These are phyloP conservation scores for Gallinago stenura DNA, from an alignment of 2,797 vertebrate genomes.

Conservation along the genomic window DNA sequence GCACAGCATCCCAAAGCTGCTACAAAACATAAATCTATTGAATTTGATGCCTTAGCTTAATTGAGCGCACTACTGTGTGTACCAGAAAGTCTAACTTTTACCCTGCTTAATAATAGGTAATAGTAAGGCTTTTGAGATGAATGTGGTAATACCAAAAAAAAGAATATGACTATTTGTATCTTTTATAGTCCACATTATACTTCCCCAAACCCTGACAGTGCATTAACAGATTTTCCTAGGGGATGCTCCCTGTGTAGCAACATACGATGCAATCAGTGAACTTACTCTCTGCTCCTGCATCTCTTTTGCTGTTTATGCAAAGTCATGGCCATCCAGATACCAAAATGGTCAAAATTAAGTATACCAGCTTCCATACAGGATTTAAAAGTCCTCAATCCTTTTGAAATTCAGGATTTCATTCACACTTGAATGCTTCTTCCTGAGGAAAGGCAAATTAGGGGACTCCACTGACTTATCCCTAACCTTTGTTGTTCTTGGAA, in stretches of 20 bases:
- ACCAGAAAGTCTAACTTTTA: neutral
- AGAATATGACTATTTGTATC: neutral
- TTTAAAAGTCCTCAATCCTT: neutral
- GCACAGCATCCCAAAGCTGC: neutral
- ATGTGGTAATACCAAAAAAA: neutral
- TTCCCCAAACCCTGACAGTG: neutral
- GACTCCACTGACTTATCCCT: neutral
- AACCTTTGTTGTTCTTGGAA: neutral
- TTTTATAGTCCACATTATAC: neutral
- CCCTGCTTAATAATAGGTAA: neutral
- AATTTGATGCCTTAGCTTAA: neutral
- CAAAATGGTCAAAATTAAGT: neutral
- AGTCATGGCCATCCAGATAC: neutral
- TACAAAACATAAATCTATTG: neutral
- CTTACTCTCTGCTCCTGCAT: neutral
- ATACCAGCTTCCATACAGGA: neutral
- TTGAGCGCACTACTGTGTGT: neutral
- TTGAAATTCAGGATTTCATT: neutral
- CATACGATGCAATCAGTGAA: neutral
- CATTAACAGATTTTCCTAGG: neutral
- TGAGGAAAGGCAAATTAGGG: neutral
- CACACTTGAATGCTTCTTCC: neutral
- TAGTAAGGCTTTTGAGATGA: neutral
- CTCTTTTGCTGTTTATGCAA: neutral
- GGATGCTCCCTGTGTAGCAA: neutral